These are phyloP conservation scores for Philypnodon macrostomus DNA, from an alignment of 2,797 vertebrate species.

Conservation along the genomic window DNA sequence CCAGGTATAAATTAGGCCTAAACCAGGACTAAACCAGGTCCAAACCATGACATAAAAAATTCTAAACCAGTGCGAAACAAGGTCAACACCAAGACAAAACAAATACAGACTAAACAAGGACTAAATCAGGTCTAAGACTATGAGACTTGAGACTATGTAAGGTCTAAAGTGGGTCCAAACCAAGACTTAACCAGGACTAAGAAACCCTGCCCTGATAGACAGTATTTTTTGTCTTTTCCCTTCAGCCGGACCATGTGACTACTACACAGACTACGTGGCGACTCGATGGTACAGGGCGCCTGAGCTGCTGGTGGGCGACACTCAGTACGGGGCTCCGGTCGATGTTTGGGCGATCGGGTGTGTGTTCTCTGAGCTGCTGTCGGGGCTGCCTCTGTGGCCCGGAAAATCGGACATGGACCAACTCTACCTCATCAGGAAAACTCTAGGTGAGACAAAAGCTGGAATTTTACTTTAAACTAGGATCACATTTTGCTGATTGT, in stretches of 20 bases:
- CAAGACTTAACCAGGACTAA: neutral
- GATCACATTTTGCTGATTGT: no score
- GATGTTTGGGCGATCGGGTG: conserved; percentile 95
- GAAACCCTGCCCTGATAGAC: no score
- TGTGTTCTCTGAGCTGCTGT: conserved; percentile 90
- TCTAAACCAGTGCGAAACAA: no score
- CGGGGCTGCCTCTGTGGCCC: conserved; percentile 88
- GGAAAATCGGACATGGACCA: conserved; percentile 93
- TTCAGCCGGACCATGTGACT: conserved; percentile 88
- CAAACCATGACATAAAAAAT: neutral
- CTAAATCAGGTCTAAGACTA: neutral
- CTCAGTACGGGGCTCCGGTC: conserved; percentile 88
- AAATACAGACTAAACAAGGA: neutral
- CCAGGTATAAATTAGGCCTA: neutral
- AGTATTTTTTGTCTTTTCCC: neutral
- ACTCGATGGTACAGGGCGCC: conserved; percentile 93
- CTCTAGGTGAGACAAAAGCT: conserved; percentile 75
- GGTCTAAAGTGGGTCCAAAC: neutral
- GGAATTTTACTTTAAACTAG: no score
- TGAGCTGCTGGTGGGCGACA: conserved; percentile 91
- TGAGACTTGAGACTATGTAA: neutral
- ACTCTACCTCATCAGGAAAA: conserved; percentile 89
- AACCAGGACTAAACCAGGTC: neutral
- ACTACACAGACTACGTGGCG: conserved; percentile 95
- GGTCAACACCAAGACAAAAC: neutral